Conservation (phyloP, 2,113 vertebrate species). For the Halichoerus grypus region DNA sequence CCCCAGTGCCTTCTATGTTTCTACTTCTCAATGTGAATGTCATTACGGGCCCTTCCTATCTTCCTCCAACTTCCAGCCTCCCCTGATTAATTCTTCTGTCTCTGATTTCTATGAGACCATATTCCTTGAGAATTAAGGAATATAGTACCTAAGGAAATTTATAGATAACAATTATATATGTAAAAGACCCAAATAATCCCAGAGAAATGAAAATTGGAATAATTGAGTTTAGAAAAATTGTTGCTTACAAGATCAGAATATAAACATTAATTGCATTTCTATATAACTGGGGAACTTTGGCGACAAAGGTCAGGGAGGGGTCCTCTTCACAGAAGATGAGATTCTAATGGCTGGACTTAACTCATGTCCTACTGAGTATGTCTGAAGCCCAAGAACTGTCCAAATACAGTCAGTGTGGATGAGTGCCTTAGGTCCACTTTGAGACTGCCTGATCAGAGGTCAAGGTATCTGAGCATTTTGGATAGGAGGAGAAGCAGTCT, state of each 20-base stretch:
- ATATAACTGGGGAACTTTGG: not conserved
- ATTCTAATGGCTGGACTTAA: not conserved
- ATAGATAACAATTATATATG: not conserved
- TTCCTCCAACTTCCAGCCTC: not conserved
- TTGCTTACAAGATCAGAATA: conserved; percentile 16
- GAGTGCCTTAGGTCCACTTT: not conserved
- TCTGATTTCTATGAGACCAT: not conserved
- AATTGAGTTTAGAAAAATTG: not conserved
- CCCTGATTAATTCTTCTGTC: not conserved
- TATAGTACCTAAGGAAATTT: not conserved
- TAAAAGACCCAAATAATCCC: not conserved
- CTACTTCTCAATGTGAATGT: not conserved
- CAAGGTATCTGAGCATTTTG: not conserved
- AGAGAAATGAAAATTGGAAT: not conserved
- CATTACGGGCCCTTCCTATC: not conserved
- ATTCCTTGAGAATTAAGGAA: not conserved
- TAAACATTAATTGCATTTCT: not conserved
- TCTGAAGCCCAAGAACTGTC: not conserved
- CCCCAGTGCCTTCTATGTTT: not conserved
- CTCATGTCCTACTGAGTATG: not conserved
- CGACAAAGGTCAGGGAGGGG: not conserved
- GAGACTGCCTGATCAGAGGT: not conserved
- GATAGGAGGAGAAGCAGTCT: not conserved
- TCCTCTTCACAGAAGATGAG: not conserved
- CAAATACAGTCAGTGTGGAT: not conserved